Conservation (phyloP, 2,113 vertebrate genomes). For the Strigops habroptila region DNA sequence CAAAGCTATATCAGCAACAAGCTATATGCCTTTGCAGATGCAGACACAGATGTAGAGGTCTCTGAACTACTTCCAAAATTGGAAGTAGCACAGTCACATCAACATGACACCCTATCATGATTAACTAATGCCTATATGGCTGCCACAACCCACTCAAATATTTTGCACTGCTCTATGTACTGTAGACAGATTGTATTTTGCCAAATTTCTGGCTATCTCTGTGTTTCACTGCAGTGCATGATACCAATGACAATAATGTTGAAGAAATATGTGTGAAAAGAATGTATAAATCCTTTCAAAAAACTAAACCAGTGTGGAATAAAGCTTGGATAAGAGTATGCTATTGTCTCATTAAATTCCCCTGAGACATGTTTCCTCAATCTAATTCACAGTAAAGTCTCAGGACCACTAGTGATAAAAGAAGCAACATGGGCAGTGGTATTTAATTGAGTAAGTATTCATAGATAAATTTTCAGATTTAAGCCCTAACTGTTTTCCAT, state of each 20-base stretch:
- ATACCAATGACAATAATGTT: not conserved
- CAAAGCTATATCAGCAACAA: slow-evolving; percentile 41
- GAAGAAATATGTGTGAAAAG: not conserved
- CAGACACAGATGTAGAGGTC: slow-evolving; percentile 43
- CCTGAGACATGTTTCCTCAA: not conserved
- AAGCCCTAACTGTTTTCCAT: not conserved
- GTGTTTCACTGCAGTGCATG: not conserved
- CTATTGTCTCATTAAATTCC: not conserved
- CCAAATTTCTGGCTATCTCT: not conserved
- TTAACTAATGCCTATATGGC: slow-evolving; percentile 1
- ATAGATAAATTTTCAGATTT: not conserved
- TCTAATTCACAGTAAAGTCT: not conserved
- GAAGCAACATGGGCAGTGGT: not conserved
- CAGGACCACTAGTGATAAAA: not conserved
- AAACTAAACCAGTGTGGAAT: not conserved
- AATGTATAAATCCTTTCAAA: not conserved
- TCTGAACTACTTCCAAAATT: slow-evolving; percentile 49
- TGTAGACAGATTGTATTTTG: not conserved
- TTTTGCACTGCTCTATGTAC: not conserved
- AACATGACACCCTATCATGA: not conserved
- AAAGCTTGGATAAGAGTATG: not conserved
- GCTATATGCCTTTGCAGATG: slow-evolving; percentile 12
- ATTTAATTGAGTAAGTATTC: not conserved
- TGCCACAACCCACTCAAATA: not conserved
- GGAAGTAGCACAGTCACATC: slow-evolving; percentile 20